Evolutionary conservation across 2,113 vertebrate genomes (phyloP).

Genomic region (Loxodonta africana): DNA sequence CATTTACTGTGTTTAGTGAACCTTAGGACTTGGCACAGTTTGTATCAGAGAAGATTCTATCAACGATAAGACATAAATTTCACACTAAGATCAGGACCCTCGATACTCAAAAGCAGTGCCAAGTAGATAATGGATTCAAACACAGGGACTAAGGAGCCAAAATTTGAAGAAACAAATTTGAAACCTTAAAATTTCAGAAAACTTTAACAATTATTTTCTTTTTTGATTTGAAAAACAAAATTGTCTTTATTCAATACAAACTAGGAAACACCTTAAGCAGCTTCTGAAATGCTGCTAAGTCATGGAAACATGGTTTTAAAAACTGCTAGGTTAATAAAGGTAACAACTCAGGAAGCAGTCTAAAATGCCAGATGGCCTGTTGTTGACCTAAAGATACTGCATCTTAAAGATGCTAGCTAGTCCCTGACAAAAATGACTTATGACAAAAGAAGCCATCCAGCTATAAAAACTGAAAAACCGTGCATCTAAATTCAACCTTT

Average conservation of each 20-base stretch:
- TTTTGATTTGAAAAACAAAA: neutral
- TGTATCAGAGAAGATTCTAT: neutral
- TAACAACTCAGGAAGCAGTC: neutral
- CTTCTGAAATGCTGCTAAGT: neutral
- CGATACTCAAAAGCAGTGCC: neutral
- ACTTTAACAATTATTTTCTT: neutral
- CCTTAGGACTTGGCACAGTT: neutral
- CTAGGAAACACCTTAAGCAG: neutral
- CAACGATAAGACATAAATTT: neutral
- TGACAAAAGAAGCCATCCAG: neutral
- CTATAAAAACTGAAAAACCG: neutral
- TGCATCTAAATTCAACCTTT: neutral
- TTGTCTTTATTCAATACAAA: neutral
- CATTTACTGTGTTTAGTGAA: neutral
- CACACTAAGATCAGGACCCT: neutral
- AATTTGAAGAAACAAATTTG: neutral
- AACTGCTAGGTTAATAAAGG: neutral
- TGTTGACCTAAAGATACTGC: neutral
- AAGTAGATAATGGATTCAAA: neutral
- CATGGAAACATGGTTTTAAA: neutral
- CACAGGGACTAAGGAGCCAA: neutral
- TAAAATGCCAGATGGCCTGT: neutral
- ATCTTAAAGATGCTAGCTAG: neutral
- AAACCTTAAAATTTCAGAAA: conserved; percentile 36
- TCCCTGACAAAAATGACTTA: neutral